phyloP scores from a whole-genome alignment of 2,113 vertebrate species.

The Zosterops japonicus region DNA sequence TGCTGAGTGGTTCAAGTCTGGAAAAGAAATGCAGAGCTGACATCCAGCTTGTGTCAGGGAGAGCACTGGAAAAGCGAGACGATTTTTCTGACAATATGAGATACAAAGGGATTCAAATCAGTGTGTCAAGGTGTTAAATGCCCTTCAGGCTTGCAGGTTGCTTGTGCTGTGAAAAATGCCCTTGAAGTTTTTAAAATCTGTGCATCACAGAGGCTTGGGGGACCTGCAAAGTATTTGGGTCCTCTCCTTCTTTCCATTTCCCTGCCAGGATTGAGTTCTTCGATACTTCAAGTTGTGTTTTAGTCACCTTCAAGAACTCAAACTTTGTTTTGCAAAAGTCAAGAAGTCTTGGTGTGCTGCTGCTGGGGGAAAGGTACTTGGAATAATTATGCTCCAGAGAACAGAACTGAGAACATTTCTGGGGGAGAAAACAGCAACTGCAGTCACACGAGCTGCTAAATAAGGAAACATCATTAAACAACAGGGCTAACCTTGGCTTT shows the following conservation, averaged over 20 bases:
- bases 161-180: not conserved
- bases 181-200: not conserved
- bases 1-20: not conserved
- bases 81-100: not conserved
- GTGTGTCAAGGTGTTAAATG: not conserved
- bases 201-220: rapidly evolving
- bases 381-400: slow-evolving; percentile 36
- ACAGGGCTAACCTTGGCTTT: slow-evolving; percentile 32
- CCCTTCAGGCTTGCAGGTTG: not conserved
- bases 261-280: not conserved
- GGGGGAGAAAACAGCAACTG: slow-evolving; percentile 16
- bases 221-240: too few relatives aligned
- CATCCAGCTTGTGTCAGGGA: rapidly evolving
- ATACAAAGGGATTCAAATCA: not conserved
- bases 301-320: not conserved
- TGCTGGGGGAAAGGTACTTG: not conserved
- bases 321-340: not conserved
- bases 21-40: not conserved
- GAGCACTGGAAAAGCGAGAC: rapidly evolving
- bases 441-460: slow-evolving; percentile 47
- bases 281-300: not conserved
- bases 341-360: not conserved
- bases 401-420: slow-evolving; percentile 21
- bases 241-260: not conserved
- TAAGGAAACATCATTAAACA: slow-evolving; percentile 56